These are phyloP conservation scores for Lamprotornis superbus DNA, from an alignment of 2,113 vertebrate species.

Conservation along the genomic window DNA sequence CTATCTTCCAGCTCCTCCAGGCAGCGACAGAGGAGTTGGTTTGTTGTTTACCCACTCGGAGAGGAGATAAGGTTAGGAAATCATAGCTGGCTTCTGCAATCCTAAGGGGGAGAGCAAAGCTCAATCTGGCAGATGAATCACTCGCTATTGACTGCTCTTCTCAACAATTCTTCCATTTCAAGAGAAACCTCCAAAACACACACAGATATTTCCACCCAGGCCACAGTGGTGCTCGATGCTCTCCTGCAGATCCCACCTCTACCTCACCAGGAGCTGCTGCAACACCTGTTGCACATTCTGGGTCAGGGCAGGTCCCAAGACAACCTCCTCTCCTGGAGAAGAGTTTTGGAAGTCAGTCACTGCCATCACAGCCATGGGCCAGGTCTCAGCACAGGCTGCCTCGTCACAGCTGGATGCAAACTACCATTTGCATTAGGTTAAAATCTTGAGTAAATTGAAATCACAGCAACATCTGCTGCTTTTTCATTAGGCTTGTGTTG, in stretches of 20 bases:
- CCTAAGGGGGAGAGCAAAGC: background rate
- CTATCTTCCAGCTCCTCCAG: background rate
- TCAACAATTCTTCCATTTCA: background rate
- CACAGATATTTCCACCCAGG: background rate
- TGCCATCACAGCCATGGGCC: background rate
- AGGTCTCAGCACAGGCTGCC: background rate
- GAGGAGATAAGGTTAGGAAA: slow-evolving; percentile 38
- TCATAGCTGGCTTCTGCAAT: background rate
- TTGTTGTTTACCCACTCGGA: background rate
- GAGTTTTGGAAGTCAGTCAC: background rate
- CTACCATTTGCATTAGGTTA: slow-evolving; percentile 26
- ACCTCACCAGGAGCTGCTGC: background rate
- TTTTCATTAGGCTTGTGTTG: slow-evolving; percentile 41
- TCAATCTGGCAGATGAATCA: background rate
- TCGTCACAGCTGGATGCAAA: slow-evolving; percentile 47
- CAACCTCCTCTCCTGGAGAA: background rate
- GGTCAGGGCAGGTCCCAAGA: background rate
- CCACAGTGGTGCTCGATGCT: rapidly evolving
- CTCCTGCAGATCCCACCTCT: background rate
- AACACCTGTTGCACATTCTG: background rate
- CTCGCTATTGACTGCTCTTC: background rate
- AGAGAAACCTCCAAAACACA: background rate
- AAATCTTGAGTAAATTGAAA: slow-evolving; percentile 51
- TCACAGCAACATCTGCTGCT: slow-evolving; percentile 52
- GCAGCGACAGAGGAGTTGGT: background rate